Base-by-base conservation (phyloP, 2,113 vertebrate genomes). In the Etheostoma spectabile region DNA sequence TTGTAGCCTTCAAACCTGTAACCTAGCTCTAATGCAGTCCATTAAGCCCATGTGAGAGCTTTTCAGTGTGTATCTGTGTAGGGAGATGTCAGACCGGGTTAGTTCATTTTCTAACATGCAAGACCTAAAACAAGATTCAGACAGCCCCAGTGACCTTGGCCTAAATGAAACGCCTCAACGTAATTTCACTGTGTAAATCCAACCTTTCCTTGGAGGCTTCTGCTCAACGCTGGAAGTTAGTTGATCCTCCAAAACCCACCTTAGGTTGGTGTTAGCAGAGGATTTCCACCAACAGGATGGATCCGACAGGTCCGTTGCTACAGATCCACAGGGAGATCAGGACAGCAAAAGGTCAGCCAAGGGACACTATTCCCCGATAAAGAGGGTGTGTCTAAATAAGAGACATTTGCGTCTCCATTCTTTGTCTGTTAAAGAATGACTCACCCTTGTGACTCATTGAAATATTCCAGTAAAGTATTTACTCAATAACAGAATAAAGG, bases 271-370 rank as follows among this genome's bases (percentile, higher is more conserved):
- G 27, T 62, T 45, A 3, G n/a, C 52, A 18, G 14, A 72, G 53
- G 16, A 62, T 8, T 35, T 19, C 33, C 68, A 62, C 51, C 15
- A 1, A 1, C 3, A 0, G 8, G 22, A 35, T 22, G 38, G 12
- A 19, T 35, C 30, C 22, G 4, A 66, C 33, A 38, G 16, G 65
- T 78, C 27, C 60, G 49, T 46, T 53, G 60, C 63, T 30, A 46
- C 59, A 33, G 45, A 24, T 61, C 35, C 27, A 18, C 1, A 4
- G 21, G 27, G 13, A 69, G 33, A 27, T 6, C 57, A 46, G 53
- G 66, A 64, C 66, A 79, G 7, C 16, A 1, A 30, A 53, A 65
- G 73, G 64, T 83, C 80, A 64, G 5, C 18, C 8, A 7, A 46
- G 15, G 18, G 60, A 48, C 27, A 14, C 18, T 49, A 11, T 22